phyloP scores from a whole-genome alignment of 1,140 invertebrate genomes.

The Bombus pascuorum region DNA sequence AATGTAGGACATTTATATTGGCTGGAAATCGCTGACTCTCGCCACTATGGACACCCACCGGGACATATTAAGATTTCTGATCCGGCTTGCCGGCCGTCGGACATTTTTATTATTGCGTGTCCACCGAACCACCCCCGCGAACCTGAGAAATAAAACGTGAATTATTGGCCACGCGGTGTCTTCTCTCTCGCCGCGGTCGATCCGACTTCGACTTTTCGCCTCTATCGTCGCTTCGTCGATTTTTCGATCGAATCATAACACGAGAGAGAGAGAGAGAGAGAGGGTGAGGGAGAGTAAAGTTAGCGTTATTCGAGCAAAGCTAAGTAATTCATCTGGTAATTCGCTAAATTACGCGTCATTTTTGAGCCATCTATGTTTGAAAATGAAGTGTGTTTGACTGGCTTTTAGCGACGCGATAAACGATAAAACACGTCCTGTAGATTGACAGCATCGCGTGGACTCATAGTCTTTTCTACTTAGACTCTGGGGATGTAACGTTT shows the following conservation, averaged over 20 bases:
- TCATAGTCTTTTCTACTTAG: no score
- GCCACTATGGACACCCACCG: slow-evolving; percentile 68
- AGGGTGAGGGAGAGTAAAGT: no score
- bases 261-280: no score
- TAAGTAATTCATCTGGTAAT: no score
- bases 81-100: slow-evolving; percentile 68
- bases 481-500: no score
- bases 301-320: no score
- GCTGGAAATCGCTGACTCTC: slow-evolving; percentile 78
- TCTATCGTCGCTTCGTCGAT: background rate
- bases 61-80: slow-evolving; percentile 82
- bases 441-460: no score
- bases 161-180: slow-evolving; percentile 75
- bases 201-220: background rate
- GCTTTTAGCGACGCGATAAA: no score
- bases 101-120: slow-evolving; percentile 79
- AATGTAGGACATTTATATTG: slow-evolving; percentile 82
- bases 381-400: no score
- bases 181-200: background rate
- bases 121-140: slow-evolving; percentile 9
- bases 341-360: no score
- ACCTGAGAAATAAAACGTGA: slow-evolving; percentile 72
- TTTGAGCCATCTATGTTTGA: no score
- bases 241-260: background rate
- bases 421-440: no score